Percentiles rank a stretch among this genome's conserved stretches.
phyloP scores from a whole-genome alignment of 2,888 invertebrate species.

The Megastigmus dorsalis region DNA sequence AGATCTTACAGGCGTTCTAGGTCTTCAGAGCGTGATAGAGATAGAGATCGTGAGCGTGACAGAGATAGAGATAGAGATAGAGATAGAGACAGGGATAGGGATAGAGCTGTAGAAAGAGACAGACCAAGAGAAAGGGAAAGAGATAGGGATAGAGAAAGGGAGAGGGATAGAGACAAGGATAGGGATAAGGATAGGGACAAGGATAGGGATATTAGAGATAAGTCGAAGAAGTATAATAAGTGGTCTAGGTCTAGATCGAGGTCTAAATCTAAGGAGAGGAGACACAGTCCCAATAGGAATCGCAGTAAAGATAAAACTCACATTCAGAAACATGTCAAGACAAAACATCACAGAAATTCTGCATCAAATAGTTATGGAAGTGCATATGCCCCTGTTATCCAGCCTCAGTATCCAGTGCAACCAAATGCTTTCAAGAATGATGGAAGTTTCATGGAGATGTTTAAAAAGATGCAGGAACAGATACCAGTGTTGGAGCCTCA shows the following conservation, averaged over 20 bases:
- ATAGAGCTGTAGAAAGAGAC: constrained; percentile 56
- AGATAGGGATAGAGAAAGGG: constrained; percentile 56
- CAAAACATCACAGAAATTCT: constrained; percentile 60
- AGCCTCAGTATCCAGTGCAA: constrained; percentile 69
- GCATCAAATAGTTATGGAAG: neutral
- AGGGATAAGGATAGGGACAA: constrained; percentile 47
- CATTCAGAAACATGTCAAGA: constrained; percentile 61
- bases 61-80: constrained; percentile 52
- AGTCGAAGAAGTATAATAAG: constrained; percentile 29
- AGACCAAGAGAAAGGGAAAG: constrained; percentile 55
- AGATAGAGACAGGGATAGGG: constrained; percentile 48
- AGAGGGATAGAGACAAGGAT: constrained; percentile 59
- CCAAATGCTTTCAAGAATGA: constrained; percentile 89
- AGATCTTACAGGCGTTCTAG: constrained; percentile 60
- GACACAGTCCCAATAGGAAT: constrained; percentile 69
- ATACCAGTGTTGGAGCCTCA: constrained; percentile 69
- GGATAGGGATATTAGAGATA: constrained; percentile 44
- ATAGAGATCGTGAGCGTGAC: constrained; percentile 54
- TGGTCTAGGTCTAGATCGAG: constrained; percentile 48
- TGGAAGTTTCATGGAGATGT: constrained; percentile 93
- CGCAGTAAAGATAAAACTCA: constrained; percentile 62
- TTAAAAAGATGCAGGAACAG: constrained; percentile 89
- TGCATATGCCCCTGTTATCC: constrained; percentile 33
- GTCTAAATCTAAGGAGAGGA: constrained; percentile 65
- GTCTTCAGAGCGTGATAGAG: constrained; percentile 52